A percentile compares a stretch with the other conserved stretches of the same genome.
Conservation (phyloP, 1,140 invertebrate genomes). For the Drosophila lini region DNA sequence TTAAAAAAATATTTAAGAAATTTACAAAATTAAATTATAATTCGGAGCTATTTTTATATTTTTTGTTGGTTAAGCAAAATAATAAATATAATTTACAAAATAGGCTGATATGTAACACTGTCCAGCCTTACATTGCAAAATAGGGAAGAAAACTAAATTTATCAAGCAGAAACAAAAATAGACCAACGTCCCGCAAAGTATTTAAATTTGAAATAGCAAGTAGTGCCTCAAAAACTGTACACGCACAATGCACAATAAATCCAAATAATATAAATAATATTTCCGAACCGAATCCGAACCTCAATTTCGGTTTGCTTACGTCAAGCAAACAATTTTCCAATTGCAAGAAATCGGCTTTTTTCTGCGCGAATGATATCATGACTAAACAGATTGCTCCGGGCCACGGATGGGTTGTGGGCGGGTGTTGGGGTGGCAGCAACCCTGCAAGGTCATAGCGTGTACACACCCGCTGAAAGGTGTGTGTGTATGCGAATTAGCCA, state of each 20-base stretch:
- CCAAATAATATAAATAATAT: neutral
- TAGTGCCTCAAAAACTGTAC: conserved; percentile 5
- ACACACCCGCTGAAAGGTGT: conserved; percentile 23
- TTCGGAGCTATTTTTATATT: too few relatives aligned
- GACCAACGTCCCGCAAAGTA: conserved; percentile 15
- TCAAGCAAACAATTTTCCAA: conserved; percentile 49
- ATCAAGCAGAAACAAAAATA: conserved; percentile 22
- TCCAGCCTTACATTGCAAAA: neutral
- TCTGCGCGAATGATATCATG: conserved; percentile 40
- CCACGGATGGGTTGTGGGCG: conserved; percentile 18
- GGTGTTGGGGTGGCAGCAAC: conserved; percentile 22
- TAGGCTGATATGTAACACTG: conserved; percentile 5
- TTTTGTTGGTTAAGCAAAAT: too few relatives aligned
- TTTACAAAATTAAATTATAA: too few relatives aligned
- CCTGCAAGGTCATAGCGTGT: conserved; percentile 44
- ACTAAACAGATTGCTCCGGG: conserved; percentile 23
- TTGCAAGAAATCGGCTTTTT: conserved; percentile 18
- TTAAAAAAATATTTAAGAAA: too few relatives aligned
- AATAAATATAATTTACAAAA: neutral
- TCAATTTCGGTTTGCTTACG: conserved; percentile 47
- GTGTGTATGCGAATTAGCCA: conserved; percentile 12
- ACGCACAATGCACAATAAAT: neutral
- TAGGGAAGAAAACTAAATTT: conserved; percentile 26
- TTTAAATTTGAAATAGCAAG: conserved; percentile 29
- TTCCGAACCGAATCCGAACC: conserved; percentile 22